Base-by-base conservation (phyloP, 2,113 vertebrate genomes). In the Hippocampus zosterae region DNA sequence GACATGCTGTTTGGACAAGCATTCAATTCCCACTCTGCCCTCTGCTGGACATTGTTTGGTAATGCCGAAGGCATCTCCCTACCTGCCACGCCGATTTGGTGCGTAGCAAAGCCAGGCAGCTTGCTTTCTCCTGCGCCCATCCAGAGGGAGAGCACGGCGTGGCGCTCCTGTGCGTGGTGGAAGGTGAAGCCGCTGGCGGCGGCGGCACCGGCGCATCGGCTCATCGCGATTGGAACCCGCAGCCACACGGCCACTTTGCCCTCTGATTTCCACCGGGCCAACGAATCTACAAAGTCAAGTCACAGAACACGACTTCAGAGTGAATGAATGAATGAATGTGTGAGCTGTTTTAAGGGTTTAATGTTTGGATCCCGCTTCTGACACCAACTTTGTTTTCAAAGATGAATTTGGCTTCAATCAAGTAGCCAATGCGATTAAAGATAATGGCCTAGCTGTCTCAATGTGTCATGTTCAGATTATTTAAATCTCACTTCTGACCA, bases 1-100 rank as follows among this genome's bases (percentile, higher is more conserved):
- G 89, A 93, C 90, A 92, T 91, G 91, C 57, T 60, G 21, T 23
- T 11, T 9, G 52, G 52, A 10, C 21, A 55, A n/a, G 2, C 7
- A 27, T 84, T 73, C 72, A 23, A 67, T 44, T 16, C 8, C 53
- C 69, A 56, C 71, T 41, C 86, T 90, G 92, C 92, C 91, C 91
- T 84, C 93, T 94, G 88, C 84, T 91, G 93, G 89, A 64, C 57
- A 15, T 33, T 33, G 2, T 8, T 2, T 18, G 56, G 27, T 3
- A 66, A 37, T 19, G 46, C 48, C 2, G 8, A 29, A 21, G 46
- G 23, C 23, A 23, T 46, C 18, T n/a, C 19, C 33, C 18, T 87
- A 98, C 96, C 97, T 92, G 95, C 96, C 7, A 98, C 96, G 48
- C 97, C 97, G 2, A 98, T 56, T 83, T 98, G 96, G 85, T 98